Evolutionary conservation across 2,888 invertebrate genomes (phyloP).

Genomic region (Cryptocephalus moraei): DNA sequence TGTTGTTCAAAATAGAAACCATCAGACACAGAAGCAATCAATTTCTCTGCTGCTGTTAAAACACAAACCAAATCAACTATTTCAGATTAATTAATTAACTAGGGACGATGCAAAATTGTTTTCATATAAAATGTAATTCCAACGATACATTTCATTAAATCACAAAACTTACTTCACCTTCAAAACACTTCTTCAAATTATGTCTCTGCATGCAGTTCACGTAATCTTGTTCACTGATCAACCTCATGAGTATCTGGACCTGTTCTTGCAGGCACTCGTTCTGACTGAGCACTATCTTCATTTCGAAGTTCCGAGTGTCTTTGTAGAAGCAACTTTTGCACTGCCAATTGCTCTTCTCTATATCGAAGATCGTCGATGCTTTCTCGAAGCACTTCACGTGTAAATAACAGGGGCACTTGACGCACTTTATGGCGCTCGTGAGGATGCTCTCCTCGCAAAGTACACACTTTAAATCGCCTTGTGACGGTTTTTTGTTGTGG

Average conservation of each 20-base stretch:
- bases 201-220: constrained; percentile 18
- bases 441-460: constrained; percentile 15
- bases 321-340: constrained; percentile 15
- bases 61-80: too few species aligned
- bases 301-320: constrained; percentile 10
- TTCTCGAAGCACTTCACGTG: constrained; percentile 19
- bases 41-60: too few species aligned
- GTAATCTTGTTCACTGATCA: constrained; percentile 20
- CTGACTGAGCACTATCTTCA: constrained; percentile 13
- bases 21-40: too few species aligned
- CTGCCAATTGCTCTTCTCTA: constrained; percentile 16
- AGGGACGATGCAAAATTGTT: too few species aligned
- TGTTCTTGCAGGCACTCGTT: constrained; percentile 19
- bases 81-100: too few species aligned
- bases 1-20: too few species aligned
- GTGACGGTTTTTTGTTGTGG: constrained; percentile 1
- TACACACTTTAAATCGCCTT: constrained; percentile 7
- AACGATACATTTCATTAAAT: too few species aligned
- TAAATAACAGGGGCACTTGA: constrained; percentile 15
- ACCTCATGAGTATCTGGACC: constrained; percentile 15
- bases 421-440: constrained; percentile 19
- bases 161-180: too few species aligned
- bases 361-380: constrained; percentile 16
- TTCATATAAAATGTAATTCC: too few species aligned
- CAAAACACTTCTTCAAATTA: constrained; percentile 6